Percentiles rank a stretch among this genome's conserved stretches.
Evolutionary conservation across 1,140 invertebrate genomes (phyloP).

Genomic region (Heliconius hewitsoni): DNA sequence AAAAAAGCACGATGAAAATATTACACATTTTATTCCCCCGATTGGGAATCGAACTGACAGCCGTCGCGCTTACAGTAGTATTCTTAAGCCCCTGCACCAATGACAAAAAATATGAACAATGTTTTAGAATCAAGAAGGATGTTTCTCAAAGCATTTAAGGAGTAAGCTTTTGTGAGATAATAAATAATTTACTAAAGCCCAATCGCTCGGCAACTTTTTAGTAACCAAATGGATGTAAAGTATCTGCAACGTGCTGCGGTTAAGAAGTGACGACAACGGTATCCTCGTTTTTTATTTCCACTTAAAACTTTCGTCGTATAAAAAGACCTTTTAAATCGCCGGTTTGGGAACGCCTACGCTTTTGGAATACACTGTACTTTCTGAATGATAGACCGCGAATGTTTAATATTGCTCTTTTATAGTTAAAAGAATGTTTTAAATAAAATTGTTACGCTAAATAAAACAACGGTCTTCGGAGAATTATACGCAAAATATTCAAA

Average conservation of each 20-base stretch:
- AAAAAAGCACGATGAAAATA: no score
- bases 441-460: background rate
- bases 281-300: conserved; percentile 57
- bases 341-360: conserved; percentile 36
- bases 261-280: conserved; percentile 40
- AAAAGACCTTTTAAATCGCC: conserved; percentile 49
- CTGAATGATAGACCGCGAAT: conserved; percentile 16
- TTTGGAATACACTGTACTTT: conserved; percentile 26
- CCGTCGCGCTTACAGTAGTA: no score
- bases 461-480: background rate
- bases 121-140: background rate
- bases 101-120: background rate
- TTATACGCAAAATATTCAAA: no score
- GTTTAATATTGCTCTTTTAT: conserved; percentile 15
- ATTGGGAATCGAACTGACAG: no score
- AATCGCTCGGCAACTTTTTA: background rate
- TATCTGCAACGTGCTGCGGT: conserved; percentile 48
- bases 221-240: conserved; percentile 32
- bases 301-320: conserved; percentile 65
- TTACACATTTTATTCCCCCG: no score
- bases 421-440: background rate
- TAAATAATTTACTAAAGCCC: conserved; percentile 16
- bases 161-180: background rate
- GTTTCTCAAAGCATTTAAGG: background rate
- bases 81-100: background rate